Conservation (phyloP, 2,888 invertebrate genomes). For the Odontocolon sp. region DNA sequence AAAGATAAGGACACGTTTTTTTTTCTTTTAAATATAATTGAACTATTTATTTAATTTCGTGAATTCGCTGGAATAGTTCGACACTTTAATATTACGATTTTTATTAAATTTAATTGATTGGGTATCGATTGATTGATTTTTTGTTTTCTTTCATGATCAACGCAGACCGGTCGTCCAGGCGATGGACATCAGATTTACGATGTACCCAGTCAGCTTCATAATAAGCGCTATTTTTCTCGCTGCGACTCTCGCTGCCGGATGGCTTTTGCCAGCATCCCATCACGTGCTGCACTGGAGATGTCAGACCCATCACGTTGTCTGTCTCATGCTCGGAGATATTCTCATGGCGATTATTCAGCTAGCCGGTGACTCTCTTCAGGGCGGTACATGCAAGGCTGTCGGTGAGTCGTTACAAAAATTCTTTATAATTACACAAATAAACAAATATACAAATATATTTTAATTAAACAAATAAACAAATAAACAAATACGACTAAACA, state of each 20-base stretch:
- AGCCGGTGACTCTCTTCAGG: slow-evolving; percentile 84
- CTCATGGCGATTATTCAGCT: slow-evolving; percentile 90
- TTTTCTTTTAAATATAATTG: no score
- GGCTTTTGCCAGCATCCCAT: slow-evolving; percentile 90
- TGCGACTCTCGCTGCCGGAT: slow-evolving; percentile 90
- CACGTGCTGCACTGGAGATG: slow-evolving; percentile 95
- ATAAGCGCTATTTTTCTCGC: slow-evolving; percentile 91
- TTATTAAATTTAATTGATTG: background rate
- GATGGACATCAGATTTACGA: slow-evolving; percentile 84
- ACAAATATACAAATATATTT: background rate
- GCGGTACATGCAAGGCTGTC: slow-evolving; percentile 85
- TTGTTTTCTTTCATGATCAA: no score
- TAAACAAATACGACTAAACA: no score
- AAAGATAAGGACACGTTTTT: no score
- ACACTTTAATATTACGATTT: background rate
- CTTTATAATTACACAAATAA: background rate
- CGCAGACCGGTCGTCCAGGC: slow-evolving; percentile 64
- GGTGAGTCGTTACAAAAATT: slow-evolving; percentile 83
- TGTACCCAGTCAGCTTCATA: slow-evolving; percentile 90
- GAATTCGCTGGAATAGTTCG: background rate
- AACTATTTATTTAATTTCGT: background rate
- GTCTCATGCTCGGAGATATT: slow-evolving; percentile 90
- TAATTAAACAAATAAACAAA: background rate
- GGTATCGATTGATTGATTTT: background rate
- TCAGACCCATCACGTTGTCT: slow-evolving; percentile 93